phyloP scores from a whole-genome alignment of 2,113 vertebrate species.

The Petrocephalus zakoni region DNA sequence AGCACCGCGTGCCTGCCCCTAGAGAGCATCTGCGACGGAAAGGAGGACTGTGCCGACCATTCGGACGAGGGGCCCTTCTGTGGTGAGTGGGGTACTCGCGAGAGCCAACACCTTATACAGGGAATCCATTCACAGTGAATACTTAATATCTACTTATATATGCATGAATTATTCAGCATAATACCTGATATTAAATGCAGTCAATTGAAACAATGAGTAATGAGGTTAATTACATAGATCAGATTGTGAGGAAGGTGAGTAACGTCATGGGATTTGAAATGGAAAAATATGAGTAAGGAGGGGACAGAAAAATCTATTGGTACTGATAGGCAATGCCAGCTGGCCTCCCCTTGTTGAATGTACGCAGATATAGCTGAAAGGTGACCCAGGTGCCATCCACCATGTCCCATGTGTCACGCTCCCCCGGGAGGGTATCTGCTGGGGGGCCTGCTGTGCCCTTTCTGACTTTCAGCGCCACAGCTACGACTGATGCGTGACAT shows the following conservation, averaged over 20 bases:
- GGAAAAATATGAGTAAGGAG: not conserved
- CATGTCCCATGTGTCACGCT: not conserved
- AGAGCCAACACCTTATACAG: not conserved
- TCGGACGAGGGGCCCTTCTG: slow-evolving; percentile 80
- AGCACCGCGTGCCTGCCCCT: slow-evolving; percentile 74
- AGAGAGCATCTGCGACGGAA: slow-evolving; percentile 80
- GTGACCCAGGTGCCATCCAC: not conserved
- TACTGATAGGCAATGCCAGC: not conserved
- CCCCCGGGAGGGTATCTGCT: not conserved
- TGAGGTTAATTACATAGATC: not conserved
- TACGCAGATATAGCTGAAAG: not conserved
- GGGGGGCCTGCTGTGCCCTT: not conserved
- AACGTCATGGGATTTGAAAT: not conserved
- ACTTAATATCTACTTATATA: not conserved
- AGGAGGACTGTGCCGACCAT: slow-evolving; percentile 74
- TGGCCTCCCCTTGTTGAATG: not conserved
- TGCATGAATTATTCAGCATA: not conserved
- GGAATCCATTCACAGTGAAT: not conserved
- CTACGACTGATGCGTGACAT: not conserved
- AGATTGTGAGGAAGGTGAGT: not conserved
- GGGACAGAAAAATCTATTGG: not conserved
- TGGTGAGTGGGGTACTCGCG: slow-evolving; percentile 51
- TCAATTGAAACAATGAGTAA: not conserved
- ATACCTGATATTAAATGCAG: not conserved
- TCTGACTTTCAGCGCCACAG: not conserved